A percentile compares a stretch with the other conserved stretches of the same genome.
Evolutionary conservation across 2,797 vertebrate genomes (phyloP).

Genomic region (Coluber constrictor): DNA sequence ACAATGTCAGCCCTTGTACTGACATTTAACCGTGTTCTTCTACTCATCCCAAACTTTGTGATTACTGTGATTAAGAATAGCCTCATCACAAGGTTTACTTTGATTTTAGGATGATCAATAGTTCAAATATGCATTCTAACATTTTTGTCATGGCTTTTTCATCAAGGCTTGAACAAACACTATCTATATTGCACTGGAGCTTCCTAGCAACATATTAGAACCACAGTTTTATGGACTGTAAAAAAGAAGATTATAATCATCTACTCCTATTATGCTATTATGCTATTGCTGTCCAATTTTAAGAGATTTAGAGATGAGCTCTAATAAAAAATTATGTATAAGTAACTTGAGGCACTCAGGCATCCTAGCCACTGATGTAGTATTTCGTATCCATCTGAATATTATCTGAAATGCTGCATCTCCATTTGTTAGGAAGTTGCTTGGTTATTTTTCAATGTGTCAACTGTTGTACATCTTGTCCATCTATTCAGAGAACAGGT

Average conservation of each 20-base stretch:
- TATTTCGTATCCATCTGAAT: conserved; percentile 28
- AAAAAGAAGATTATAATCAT: background rate
- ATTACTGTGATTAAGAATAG: background rate
- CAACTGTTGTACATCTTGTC: conserved; percentile 53
- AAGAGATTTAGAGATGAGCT: background rate
- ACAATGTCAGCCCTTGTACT: too few relatives aligned
- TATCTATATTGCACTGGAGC: background rate
- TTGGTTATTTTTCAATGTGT: conserved; percentile 52
- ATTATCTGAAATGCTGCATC: conserved; percentile 46
- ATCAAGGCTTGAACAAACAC: background rate
- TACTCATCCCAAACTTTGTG: background rate
- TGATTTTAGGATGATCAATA: background rate
- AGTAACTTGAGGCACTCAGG: background rate
- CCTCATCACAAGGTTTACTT: background rate
- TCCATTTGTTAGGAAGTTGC: conserved; percentile 49
- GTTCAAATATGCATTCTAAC: background rate
- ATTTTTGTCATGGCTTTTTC: background rate
- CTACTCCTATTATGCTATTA: background rate
- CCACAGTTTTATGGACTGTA: background rate
- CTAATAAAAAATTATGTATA: background rate
- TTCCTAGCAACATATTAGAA: background rate
- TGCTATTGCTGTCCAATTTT: background rate
- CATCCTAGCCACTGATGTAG: background rate
- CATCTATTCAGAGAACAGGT: conserved; percentile 61
- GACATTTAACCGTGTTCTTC: background rate